These are phyloP conservation scores for Triplophysa tibetana DNA, from an alignment of 2,113 vertebrate genomes.

Conservation along the genomic window DNA sequence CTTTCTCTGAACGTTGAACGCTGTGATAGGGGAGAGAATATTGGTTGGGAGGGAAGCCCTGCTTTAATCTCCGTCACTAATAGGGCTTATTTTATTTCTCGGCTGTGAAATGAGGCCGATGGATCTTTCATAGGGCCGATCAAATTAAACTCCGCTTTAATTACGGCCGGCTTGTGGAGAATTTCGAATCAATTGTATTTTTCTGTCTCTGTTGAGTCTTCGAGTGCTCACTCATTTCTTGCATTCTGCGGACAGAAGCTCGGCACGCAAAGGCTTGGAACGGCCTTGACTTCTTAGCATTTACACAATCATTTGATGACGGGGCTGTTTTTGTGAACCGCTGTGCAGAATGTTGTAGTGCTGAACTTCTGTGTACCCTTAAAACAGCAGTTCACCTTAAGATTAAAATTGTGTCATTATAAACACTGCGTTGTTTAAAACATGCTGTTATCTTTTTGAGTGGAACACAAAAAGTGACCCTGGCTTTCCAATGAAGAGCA, in stretches of 20 bases:
- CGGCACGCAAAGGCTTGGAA: constrained; percentile 15
- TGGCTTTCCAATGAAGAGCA: no score
- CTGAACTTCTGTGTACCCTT: constrained; percentile 48
- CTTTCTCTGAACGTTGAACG: constrained; percentile 46
- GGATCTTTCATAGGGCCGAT: constrained; percentile 61
- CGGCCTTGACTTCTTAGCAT: constrained; percentile 43
- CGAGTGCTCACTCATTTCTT: neutral
- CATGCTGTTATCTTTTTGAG: constrained; percentile 1
- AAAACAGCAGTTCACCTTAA: constrained; percentile 48
- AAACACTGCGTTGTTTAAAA: no score
- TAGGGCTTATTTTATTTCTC: constrained; percentile 60
- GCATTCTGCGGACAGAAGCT: constrained; percentile 1
- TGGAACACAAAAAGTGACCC: no score
- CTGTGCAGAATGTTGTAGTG: constrained; percentile 56
- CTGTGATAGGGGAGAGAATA: constrained; percentile 37
- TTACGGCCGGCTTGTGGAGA: constrained; percentile 55
- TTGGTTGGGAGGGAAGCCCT: constrained; percentile 8
- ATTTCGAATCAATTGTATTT: constrained; percentile 18
- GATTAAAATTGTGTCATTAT: neutral
- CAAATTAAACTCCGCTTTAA: constrained; percentile 69
- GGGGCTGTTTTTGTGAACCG: constrained; percentile 49
- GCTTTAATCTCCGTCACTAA: constrained; percentile 59
- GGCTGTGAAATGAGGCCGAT: constrained; percentile 52
- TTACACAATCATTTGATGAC: constrained; percentile 60
- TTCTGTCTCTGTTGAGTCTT: constrained; percentile 38